Conservation (phyloP, 2,888 invertebrate genomes). For the Latheticus oryzae region DNA sequence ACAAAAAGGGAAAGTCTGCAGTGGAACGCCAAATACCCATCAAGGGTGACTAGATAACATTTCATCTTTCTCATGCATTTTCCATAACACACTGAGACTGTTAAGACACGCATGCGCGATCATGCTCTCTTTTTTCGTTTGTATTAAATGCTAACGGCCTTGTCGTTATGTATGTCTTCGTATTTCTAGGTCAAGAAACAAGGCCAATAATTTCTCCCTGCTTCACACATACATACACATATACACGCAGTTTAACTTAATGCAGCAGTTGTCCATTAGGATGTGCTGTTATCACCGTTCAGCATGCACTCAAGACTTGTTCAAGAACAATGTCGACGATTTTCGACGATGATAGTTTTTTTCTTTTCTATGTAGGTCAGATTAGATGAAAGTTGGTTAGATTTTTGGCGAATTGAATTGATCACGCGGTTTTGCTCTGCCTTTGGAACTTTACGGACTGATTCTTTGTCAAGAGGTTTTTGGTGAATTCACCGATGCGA, state of each 20-base stretch:
- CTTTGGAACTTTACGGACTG: slow-evolving; percentile 55
- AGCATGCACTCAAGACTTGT: slow-evolving; percentile 44
- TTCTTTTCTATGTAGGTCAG: slow-evolving; percentile 50
- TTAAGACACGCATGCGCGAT: slow-evolving; percentile 50
- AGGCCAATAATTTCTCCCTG: slow-evolving; percentile 67
- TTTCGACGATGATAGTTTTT: slow-evolving; percentile 51
- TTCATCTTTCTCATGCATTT: slow-evolving; percentile 29
- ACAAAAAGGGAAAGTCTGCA: slow-evolving; percentile 26
- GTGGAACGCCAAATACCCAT: slow-evolving; percentile 4
- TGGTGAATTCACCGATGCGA: slow-evolving; percentile 20
- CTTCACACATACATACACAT: slow-evolving; percentile 39
- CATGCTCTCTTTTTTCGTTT: slow-evolving; percentile 51
- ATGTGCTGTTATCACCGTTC: slow-evolving; percentile 36
- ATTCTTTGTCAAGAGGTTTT: slow-evolving; percentile 46
- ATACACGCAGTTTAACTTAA: slow-evolving; percentile 34
- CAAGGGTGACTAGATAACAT: slow-evolving; percentile 16
- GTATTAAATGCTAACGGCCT: slow-evolving; percentile 59
- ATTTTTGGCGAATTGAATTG: slow-evolving; percentile 47
- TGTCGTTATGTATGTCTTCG: slow-evolving; percentile 64
- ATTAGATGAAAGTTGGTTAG: slow-evolving; percentile 55
- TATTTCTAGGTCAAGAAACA: slow-evolving; percentile 68
- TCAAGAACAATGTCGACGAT: slow-evolving; percentile 50
- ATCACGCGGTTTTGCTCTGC: slow-evolving; percentile 32
- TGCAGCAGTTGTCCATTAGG: slow-evolving; percentile 58
- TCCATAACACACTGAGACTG: slow-evolving; percentile 30